Percentiles rank a stretch among this genome's conserved stretches.
Conservation (phyloP, 2,797 vertebrate genomes). For the Nyctibius grandis region DNA sequence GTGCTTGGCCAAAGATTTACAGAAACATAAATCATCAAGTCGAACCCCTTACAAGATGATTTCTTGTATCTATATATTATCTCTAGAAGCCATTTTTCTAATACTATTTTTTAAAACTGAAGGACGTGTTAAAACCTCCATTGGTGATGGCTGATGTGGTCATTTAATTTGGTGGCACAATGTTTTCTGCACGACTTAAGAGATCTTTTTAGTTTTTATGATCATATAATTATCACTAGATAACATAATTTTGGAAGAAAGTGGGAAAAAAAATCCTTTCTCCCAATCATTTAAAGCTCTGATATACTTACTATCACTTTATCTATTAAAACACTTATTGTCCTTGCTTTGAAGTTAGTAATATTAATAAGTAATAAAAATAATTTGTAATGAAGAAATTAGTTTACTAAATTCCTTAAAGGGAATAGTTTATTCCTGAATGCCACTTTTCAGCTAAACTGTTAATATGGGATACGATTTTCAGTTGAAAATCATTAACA, state of each 20-base stretch:
- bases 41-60: not conserved
- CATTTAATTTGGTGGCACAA: not conserved
- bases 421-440: not conserved
- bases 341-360: not conserved
- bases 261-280: not conserved
- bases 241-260: not conserved
- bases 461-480: not conserved
- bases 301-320: not conserved
- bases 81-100: not conserved
- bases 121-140: not conserved
- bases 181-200: not conserved
- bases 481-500: conserved; percentile 33
- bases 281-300: not conserved
- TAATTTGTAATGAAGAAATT: not conserved
- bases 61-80: not conserved
- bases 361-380: not conserved
- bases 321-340: not conserved
- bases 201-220: not conserved
- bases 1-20: not conserved
- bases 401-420: not conserved
- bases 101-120: not conserved
- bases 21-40: not conserved
- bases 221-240: not conserved
- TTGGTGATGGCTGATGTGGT: not conserved
- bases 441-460: not conserved